Base-by-base conservation (phyloP, 2,113 vertebrate genomes). In the Vombatus ursinus region DNA sequence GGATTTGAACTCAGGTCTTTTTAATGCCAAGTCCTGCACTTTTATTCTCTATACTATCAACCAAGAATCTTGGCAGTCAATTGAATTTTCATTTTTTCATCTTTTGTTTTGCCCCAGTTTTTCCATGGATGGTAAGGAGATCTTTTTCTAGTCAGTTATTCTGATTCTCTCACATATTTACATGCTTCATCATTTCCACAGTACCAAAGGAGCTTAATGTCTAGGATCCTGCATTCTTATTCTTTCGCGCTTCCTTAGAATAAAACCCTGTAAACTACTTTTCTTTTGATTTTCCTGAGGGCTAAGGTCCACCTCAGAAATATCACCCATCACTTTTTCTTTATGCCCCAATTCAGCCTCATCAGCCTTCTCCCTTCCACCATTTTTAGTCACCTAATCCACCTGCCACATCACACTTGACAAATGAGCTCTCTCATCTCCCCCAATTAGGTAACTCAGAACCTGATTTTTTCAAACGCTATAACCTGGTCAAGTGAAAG, bases 401-500 rank as follows among this genome's bases (percentile, higher is more conserved):
- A 52, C 52, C 93, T 91, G n/a, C 92, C 91, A 53, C 53, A 48
- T 91, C 96, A 96, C 95, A 96, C 96, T 90, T 94, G 94, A 91
- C 28, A 91, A 93, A 95, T 96, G 50, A 84, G 49, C 31, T 25
- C 91, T 92, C 94, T 93, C 95, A 90, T 53, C 47, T 96, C 93
- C 57, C 84, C 92, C 31, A 52, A 2, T 93, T 96, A 97, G 96
- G 92, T 91, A 94, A 52, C 89, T 94, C 52, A 54, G 92, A 92
- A 95, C 90, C 84, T 53, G 61, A 77, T 77, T 91, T 92, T 92
- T 97, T 61, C 91, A 93, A 51, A 94, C 97, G 96, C 95, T 47
- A 57, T 91, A 97, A 97, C 97, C 94, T 97, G 94, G 96, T 96
- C 95, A 94, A 92, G 91, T 96, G 37, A 92, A 96, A 97, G 68